Percentiles rank a stretch among this genome's conserved stretches.
phyloP scores from a whole-genome alignment of 2,888 invertebrate species.

The Barypeithes pellucidus region DNA sequence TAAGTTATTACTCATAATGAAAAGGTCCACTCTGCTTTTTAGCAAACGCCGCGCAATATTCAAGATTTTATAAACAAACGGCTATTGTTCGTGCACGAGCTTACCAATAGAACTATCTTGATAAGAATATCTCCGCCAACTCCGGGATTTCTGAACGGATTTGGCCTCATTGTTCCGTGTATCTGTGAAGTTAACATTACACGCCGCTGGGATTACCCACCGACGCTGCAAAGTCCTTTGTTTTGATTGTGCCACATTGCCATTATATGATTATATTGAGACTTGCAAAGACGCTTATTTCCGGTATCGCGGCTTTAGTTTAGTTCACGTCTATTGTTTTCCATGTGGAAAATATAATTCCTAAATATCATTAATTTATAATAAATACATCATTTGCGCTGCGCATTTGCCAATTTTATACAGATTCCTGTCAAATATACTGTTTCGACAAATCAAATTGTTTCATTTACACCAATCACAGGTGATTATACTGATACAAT shows the following conservation, averaged over 20 bases:
- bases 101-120: constrained; percentile 11
- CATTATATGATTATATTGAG: constrained; percentile 44
- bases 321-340: constrained; percentile 2
- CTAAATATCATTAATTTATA: too few relatives aligned
- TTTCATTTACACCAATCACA: too few relatives aligned
- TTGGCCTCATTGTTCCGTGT: not conserved
- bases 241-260: constrained; percentile 19
- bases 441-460: too few relatives aligned
- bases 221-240: constrained; percentile 25
- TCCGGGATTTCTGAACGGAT: constrained; percentile 10
- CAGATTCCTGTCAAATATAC: too few relatives aligned
- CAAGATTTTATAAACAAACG: constrained; percentile 5
- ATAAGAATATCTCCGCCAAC: constrained; percentile 17
- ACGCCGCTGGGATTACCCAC: constrained; percentile 3
- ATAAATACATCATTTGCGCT: too few relatives aligned
- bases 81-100: constrained; percentile 1
- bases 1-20: not conserved
- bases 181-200: constrained; percentile 17
- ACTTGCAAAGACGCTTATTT: constrained; percentile 45
- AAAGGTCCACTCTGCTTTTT: not conserved
- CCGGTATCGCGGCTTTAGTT: constrained; percentile 43
- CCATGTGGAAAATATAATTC: not conserved
- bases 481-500: too few relatives aligned
- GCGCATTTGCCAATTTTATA: too few relatives aligned
- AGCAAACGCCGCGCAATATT: not conserved